Percentiles rank a stretch among this genome's conserved stretches.
Evolutionary conservation across 2,113 vertebrate genomes (phyloP).

Genomic region (Pangasianodon gigas): DNA sequence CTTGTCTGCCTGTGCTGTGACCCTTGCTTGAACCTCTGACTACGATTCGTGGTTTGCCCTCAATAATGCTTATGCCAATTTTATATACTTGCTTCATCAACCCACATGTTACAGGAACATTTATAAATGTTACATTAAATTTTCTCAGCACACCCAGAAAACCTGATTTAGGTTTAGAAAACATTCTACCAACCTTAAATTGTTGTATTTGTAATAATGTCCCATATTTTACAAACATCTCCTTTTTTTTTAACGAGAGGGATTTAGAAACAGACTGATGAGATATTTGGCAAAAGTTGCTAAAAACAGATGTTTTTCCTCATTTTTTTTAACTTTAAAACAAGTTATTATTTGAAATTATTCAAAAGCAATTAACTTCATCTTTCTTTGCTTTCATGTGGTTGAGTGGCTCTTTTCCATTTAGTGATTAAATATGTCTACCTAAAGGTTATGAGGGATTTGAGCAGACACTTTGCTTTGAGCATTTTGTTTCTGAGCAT

Average conservation of each 20-base stretch:
- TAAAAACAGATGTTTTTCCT: background rate
- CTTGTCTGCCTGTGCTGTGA: background rate
- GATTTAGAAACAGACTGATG: background rate
- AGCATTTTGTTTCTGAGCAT: background rate
- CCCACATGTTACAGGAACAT: background rate
- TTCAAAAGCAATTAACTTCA: conserved; percentile 36
- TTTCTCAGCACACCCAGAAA: background rate
- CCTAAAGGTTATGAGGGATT: conserved; percentile 39
- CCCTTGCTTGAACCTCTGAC: no score
- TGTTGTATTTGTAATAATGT: background rate
- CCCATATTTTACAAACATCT: background rate
- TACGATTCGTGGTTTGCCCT: background rate
- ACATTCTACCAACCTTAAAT: no score
- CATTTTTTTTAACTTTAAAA: conserved; percentile 30
- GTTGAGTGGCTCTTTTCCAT: conserved; percentile 51
- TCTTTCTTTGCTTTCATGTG: conserved; percentile 55
- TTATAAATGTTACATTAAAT: background rate
- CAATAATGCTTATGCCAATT: background rate
- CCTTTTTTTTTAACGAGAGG: background rate
- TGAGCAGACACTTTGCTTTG: conserved; percentile 10
- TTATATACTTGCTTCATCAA: background rate
- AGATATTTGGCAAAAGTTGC: background rate
- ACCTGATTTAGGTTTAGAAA: background rate
- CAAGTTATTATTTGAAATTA: conserved; percentile 51
- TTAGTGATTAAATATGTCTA: conserved; percentile 61